Evolutionary conservation across 2,888 invertebrate species (phyloP), one percentile per base, ranked within the genome.

Genomic region (Notodonta dromedarius): DNA sequence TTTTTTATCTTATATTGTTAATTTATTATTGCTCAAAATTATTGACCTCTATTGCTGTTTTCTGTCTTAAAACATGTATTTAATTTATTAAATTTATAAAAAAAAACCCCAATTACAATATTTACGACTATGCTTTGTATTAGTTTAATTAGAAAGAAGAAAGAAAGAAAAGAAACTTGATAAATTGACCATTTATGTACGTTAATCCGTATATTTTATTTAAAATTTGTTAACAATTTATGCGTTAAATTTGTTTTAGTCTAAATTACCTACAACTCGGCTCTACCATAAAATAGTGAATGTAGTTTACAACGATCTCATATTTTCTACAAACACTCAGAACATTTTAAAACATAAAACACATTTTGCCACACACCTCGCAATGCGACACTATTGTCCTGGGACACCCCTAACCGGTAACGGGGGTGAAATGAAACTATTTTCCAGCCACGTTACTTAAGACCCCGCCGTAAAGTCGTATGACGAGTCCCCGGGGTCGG

Each of bases 391-490:
- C 56, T n/a, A 24, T 12, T 12, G n/a, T 56, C 56, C 16, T 13
- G 56, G 56, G 56, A 56, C n/a, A 42, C 11, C 53, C 67, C 69
- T 71, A 65, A 67, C 69, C 65, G 42, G 60, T 60, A 66, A 69
- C 70, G 59, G 70, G 65, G 66, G 70, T 70, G 56, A 75, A 80
- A 77, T 80, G 78, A 77, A 82, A 83, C 80, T 84, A 81, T 79
- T 82, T 78, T 70, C 78, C 64, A 61, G 69, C 69, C 65, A 44
- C 72, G 76, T 82, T 79, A 81, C 80, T 79, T 78, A 82, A 80
- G 76, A 73, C 53, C 71, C 72, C 69, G 61, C 76, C 80, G 79
- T 85, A 84, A 85, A 84, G 65, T 71, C 70, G 53, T 63, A 65
- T 63, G 71, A 80, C 73, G 74, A 69, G 65, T 61, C 84, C 76